Conservation (phyloP, 2,113 vertebrate genomes). For the Polypterus bichir region DNA sequence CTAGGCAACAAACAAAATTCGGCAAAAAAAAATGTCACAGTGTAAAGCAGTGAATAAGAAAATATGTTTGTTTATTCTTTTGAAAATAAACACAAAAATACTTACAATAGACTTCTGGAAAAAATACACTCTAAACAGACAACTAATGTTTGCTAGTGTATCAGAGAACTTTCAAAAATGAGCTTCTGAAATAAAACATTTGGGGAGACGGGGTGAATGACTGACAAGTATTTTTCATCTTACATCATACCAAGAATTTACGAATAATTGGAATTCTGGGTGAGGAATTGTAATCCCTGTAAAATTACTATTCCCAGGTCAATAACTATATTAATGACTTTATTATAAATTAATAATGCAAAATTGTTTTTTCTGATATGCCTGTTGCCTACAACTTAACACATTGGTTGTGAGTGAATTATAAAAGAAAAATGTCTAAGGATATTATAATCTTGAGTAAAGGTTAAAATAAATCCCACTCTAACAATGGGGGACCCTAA, state of each 20-base stretch:
- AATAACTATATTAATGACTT: constrained; percentile 23
- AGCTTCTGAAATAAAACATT: too few species aligned
- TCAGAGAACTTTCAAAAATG: too few species aligned
- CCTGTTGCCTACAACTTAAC: constrained; percentile 23
- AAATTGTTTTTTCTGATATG: constrained; percentile 16
- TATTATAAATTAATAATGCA: constrained; percentile 31
- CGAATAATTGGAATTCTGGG: constrained; percentile 9
- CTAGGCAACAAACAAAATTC: too few species aligned
- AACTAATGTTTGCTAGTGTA: too few species aligned
- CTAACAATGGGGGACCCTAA: constrained; percentile 21
- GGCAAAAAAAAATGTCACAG: too few species aligned
- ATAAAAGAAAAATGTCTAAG: constrained; percentile 16
- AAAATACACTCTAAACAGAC: too few species aligned
- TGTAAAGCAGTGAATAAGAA: too few species aligned
- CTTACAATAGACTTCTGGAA: too few species aligned
- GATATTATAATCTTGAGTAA: constrained; percentile 23
- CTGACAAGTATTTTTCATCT: constrained; percentile 16
- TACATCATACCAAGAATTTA: constrained; percentile 13
- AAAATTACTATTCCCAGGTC: constrained; percentile 17
- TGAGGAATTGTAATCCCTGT: constrained; percentile 14
- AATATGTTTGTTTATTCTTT: too few species aligned
- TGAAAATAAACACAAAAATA: too few species aligned
- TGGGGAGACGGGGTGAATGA: constrained; percentile 20
- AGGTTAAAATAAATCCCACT: constrained; percentile 34
- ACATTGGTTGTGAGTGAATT: constrained; percentile 22